Conservation (phyloP, 2,797 vertebrate species). For the Catostomus latipinnis region DNA sequence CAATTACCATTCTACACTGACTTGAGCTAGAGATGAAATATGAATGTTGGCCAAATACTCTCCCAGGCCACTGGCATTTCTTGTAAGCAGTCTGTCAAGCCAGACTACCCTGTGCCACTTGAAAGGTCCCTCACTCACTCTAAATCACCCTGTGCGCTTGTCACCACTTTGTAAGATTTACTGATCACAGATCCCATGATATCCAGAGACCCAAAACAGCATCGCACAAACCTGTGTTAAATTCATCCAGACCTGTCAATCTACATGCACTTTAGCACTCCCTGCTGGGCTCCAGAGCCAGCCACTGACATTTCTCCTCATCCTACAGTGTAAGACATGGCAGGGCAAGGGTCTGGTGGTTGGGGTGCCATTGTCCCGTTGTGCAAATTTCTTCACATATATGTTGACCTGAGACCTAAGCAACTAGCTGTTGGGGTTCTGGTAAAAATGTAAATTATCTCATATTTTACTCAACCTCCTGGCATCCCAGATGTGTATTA, state of each 20-base stretch:
- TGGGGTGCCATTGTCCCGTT: background rate
- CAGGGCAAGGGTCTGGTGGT: background rate
- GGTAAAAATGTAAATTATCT: no score
- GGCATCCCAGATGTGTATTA: no score
- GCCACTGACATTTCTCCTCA: conserved; percentile 6
- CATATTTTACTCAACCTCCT: no score
- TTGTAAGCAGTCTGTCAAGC: conserved; percentile 37
- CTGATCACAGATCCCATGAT: conserved; percentile 41
- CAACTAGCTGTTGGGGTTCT: background rate
- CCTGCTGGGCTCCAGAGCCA: conserved; percentile 8
- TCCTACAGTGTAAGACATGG: conserved; percentile 2
- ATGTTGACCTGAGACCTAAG: background rate
- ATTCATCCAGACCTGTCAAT: conserved; percentile 34
- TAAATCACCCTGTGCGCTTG: conserved; percentile 26
- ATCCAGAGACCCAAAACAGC: conserved; percentile 48
- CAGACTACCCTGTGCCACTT: background rate
- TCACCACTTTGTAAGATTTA: conserved; percentile 26
- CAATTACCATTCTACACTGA: background rate
- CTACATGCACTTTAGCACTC: conserved; percentile 11
- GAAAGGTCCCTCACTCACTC: conserved; percentile 19
- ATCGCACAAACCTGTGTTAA: conserved; percentile 44
- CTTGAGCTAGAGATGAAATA: conserved; percentile 13
- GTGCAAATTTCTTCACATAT: background rate
- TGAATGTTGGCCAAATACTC: background rate
- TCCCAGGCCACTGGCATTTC: background rate